These are phyloP conservation scores for Latheticus oryzae DNA, from an alignment of 2,888 invertebrate species.

Conservation along the genomic window DNA sequence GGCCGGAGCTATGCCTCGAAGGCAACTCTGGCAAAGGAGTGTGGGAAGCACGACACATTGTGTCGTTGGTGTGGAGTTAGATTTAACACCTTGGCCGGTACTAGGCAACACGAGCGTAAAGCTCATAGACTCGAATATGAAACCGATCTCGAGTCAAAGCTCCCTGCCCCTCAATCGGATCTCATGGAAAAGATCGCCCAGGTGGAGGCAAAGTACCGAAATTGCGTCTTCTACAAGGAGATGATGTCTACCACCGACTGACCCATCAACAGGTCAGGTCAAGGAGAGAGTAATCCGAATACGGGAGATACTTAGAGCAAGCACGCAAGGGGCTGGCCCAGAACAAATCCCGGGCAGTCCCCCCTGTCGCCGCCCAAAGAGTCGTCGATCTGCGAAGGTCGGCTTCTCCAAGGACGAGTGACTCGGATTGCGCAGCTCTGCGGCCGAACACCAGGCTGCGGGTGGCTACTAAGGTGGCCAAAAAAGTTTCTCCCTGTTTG, in stretches of 20 bases:
- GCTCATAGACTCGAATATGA: constrained; percentile 11
- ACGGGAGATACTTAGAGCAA: constrained; percentile 14
- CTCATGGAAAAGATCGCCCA: constrained; percentile 19
- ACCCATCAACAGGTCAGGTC: constrained; percentile 32
- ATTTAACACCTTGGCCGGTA: constrained; percentile 6
- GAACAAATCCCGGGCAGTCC: background rate
- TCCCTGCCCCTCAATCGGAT: constrained; percentile 10
- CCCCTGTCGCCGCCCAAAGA: background rate
- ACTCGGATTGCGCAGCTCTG: no score
- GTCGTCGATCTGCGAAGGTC: no score
- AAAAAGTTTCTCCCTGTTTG: no score
- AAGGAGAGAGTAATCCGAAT: constrained; percentile 24
- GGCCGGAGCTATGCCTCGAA: background rate
- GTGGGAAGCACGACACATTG: background rate
- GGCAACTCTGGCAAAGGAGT: background rate
- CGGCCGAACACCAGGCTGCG: no score
- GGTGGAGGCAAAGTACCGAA: constrained; percentile 14
- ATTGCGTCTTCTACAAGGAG: constrained; percentile 9
- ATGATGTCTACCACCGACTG: constrained; percentile 31
- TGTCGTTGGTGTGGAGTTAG: background rate
- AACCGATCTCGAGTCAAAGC: constrained; percentile 5
- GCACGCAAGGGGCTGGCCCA: constrained; percentile 7
- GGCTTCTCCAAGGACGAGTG: no score
- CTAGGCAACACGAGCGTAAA: constrained; percentile 20
- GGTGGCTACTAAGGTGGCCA: no score